These are phyloP conservation scores for Otus scops DNA, from an alignment of 2,797 vertebrate genomes.

Conservation along the genomic window DNA sequence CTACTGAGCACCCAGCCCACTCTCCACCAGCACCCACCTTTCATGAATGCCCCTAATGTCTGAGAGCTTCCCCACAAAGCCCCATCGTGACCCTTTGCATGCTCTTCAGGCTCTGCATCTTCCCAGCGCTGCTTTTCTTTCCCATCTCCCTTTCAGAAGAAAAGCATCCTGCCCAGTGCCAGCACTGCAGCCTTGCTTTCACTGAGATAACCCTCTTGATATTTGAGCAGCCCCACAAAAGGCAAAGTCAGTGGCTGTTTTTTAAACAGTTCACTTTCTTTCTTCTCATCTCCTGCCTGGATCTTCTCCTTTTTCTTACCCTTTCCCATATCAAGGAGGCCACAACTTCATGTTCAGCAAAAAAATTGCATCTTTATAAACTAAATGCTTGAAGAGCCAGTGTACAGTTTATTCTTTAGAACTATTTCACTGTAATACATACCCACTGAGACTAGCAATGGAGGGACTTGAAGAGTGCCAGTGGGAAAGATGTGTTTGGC, in stretches of 20 bases:
- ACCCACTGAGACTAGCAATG: neutral
- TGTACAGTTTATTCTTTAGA: neutral
- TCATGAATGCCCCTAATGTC: rapidly evolving
- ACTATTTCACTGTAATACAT: neutral
- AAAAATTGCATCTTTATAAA: neutral
- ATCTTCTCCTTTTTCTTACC: neutral
- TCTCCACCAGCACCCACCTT: neutral
- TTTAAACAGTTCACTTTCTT: neutral
- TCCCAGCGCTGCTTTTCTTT: neutral
- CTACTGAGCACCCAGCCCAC: neutral
- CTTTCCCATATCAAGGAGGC: neutral
- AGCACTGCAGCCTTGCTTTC: neutral
- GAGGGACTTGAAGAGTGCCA: neutral
- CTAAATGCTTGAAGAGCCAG: neutral
- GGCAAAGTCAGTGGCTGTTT: neutral
- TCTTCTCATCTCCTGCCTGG: neutral
- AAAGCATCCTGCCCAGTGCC: neutral
- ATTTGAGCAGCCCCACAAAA: neutral
- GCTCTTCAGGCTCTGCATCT: neutral
- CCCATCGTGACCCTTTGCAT: neutral
- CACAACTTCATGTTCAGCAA: neutral
- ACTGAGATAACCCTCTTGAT: neutral
- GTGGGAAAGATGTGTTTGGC: neutral
- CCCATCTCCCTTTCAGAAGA: neutral
- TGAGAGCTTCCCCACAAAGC: neutral